These are phyloP conservation scores for Eupithecia insigniata DNA, from an alignment of 2,888 invertebrate genomes.

Conservation along the genomic window DNA sequence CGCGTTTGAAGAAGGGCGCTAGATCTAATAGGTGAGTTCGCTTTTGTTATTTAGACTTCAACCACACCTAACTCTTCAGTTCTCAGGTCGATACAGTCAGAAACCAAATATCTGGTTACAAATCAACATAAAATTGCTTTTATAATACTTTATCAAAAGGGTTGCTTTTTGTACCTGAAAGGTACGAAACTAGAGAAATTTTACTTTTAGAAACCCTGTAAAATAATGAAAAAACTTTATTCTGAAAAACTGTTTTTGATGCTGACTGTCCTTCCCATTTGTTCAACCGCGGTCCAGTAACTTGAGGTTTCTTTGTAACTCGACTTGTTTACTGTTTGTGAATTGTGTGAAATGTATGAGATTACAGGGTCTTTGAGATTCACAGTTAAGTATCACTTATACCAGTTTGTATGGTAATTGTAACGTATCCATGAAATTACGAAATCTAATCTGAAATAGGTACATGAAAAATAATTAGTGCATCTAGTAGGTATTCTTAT, in stretches of 20 bases:
- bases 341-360: background rate
- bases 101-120: background rate
- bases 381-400: background rate
- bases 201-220: background rate
- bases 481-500: background rate
- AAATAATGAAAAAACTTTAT: background rate
- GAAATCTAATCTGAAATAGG: background rate
- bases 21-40: background rate
- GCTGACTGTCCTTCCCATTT: conserved; percentile 53
- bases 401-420: background rate
- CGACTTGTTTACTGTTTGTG: conserved; percentile 4
- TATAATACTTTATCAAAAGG: background rate
- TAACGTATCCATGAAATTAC: background rate
- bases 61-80: conserved; percentile 20
- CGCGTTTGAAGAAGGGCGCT: background rate
- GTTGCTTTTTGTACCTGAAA: no score
- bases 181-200: background rate
- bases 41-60: conserved; percentile 73
- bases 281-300: conserved; percentile 65
- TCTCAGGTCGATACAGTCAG: background rate
- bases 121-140: background rate
- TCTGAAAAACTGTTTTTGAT: conserved; percentile 58
- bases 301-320: conserved; percentile 52
- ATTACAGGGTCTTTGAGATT: background rate
- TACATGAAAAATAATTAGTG: no score